A percentile compares a stretch with the other conserved stretches of the same genome.
Evolutionary conservation across 2,888 invertebrate genomes (phyloP).

Genomic region (Agrenia bidenticulata): DNA sequence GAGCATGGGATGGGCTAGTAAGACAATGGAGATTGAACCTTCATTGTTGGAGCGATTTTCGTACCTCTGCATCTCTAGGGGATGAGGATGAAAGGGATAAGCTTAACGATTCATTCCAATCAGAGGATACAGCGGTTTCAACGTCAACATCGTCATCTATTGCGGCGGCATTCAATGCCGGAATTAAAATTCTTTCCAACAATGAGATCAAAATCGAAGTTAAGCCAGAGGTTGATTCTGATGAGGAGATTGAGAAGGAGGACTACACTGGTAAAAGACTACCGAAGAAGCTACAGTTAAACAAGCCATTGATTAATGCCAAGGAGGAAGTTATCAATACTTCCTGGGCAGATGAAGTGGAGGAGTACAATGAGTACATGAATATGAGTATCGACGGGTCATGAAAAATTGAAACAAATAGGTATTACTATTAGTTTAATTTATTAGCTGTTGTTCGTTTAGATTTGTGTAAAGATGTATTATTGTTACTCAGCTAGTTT

Average conservation of each 20-base stretch:
- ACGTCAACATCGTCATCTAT: constrained; percentile 41
- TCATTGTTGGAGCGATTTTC: constrained; percentile 67
- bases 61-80: constrained; percentile 14
- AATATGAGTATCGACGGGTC: no score
- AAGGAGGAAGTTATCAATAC: constrained; percentile 16
- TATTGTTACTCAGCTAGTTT: no score
- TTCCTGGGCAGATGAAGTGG: constrained; percentile 45
- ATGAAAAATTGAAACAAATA: no score
- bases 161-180: constrained; percentile 36
- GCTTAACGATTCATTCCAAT: constrained; percentile 41
- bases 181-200: constrained; percentile 20
- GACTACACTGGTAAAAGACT: not conserved
- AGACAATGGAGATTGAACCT: constrained; percentile 82
- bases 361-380: constrained; percentile 29
- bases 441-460: no score
- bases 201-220: constrained; percentile 22
- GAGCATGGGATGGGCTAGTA: constrained; percentile 89
- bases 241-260: constrained; percentile 8
- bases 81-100: constrained; percentile 15
- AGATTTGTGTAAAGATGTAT: no score
- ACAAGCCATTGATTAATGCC: not conserved
- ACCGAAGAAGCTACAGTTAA: not conserved
- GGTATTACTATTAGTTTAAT: no score
- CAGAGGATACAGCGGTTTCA: constrained; percentile 30
- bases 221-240: constrained; percentile 7